Conservation (phyloP, 2,113 vertebrate genomes). For the Rhinogobius similis region DNA sequence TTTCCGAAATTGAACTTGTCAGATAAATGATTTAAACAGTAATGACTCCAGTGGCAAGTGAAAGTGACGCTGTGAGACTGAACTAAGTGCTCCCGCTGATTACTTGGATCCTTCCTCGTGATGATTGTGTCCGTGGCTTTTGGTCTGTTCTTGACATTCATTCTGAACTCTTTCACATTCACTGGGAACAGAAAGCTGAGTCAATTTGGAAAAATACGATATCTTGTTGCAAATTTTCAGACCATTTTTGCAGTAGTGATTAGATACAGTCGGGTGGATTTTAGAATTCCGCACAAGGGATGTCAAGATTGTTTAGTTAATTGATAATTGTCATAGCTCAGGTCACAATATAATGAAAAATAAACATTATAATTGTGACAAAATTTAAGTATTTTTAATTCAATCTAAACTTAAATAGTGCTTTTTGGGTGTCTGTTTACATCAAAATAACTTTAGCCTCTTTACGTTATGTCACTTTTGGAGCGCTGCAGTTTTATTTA, state of each 20-base stretch:
- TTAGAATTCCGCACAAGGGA: too few species aligned
- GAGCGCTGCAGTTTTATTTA: too few species aligned
- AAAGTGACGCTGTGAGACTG: slow-evolving; percentile 5
- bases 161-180: slow-evolving; percentile 14
- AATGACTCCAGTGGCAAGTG: not conserved
- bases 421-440: too few species aligned
- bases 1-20: slow-evolving; percentile 14
- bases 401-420: too few species aligned
- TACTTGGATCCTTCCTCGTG: slow-evolving; percentile 23
- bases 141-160: slow-evolving; percentile 53
- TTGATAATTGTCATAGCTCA: too few species aligned
- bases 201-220: not conserved
- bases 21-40: not conserved
- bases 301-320: too few species aligned
- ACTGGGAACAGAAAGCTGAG: slow-evolving; percentile 26
- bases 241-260: not conserved
- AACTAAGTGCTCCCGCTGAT: slow-evolving; percentile 37
- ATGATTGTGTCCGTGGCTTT: slow-evolving; percentile 25
- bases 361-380: too few species aligned
- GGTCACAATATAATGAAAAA: too few species aligned
- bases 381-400: too few species aligned
- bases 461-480: too few species aligned
- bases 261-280: not conserved
- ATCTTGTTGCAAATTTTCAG: not conserved
- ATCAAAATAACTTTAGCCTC: too few species aligned